These are phyloP conservation scores for Caenorhabditis latens DNA, from an alignment of 1,140 invertebrate species.

Conservation along the genomic window DNA sequence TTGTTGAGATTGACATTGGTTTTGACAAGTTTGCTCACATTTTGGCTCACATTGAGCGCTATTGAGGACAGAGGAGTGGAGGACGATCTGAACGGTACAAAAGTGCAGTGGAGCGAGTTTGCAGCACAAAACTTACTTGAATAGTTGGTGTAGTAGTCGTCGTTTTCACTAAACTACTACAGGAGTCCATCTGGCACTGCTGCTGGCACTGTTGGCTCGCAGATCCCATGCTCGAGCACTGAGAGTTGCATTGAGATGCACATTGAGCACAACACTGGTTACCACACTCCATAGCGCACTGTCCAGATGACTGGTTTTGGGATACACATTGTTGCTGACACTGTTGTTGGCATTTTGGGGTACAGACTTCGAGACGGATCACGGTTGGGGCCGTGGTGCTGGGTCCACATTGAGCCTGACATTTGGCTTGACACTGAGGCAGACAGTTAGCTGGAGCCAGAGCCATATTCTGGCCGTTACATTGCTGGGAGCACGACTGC, in stretches of 20 bases:
- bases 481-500: constrained; percentile 38
- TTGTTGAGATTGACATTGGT: constrained; percentile 37
- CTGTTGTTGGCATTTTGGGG: constrained; percentile 20
- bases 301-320: constrained; percentile 4
- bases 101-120: background rate
- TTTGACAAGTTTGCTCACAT: constrained; percentile 26
- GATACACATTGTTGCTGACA: constrained; percentile 9
- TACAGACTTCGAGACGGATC: constrained; percentile 1
- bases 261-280: constrained; percentile 10
- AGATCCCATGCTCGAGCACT: background rate
- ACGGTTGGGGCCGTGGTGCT: background rate
- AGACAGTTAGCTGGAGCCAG: background rate
- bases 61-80: constrained; percentile 11
- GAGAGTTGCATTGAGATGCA: constrained; percentile 9
- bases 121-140: background rate
- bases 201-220: constrained; percentile 5
- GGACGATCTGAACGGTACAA: background rate
- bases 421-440: constrained; percentile 29
- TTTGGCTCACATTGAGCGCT: constrained; percentile 22
- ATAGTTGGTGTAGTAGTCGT: background rate
- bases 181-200: constrained; percentile 11
- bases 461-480: constrained; percentile 1
- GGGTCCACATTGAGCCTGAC: background rate
- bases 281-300: constrained; percentile 20
- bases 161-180: background rate